Base-by-base conservation (phyloP, 2,113 vertebrate species). In the Noturus placidus region DNA sequence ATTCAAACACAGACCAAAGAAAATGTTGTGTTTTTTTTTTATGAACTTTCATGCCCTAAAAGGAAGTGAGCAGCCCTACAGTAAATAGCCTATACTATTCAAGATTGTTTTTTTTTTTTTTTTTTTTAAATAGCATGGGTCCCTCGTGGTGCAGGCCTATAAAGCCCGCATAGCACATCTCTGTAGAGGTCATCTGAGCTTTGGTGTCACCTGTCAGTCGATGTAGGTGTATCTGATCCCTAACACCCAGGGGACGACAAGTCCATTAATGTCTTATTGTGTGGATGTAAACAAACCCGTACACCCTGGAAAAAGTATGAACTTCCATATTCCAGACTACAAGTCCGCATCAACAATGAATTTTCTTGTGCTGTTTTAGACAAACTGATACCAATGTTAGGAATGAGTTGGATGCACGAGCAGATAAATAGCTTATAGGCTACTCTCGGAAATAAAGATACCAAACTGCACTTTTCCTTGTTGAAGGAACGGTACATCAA, bases 201-300 rank as follows among this genome's bases (percentile, higher is more conserved):
- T 86, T 86, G 57, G 57, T 79, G 76, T 86, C 85, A 86, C 76
- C 76, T 86, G 38, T 78, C 42, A 79, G 56, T 30, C 25, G 27
- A 86, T 65, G 57, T 84, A 84, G 83, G 67, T 74, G 52, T 57
- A 84, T 84, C n/a, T 38, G 67, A 57, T 84, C 83, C 50, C 30
- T 56, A 54, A 33, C 8, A 70, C 38, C 63, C 30, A 69, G 15
- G 46, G 82, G 82, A 69, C 10, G 67, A 72, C 83, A 57, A 38
- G 83, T 84, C 69, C 50, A 54, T 84, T 54, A 84, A 84, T 74
- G 67, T 38, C 27, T 56, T 72, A 30, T 57, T 56, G 19, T 84
- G 67, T 72, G 13, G 67, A 74, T 27, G 52, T 56, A 72, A 72
- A 84, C 83, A 69, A 83, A 9, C 82, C 17, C 42, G 1, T 13